Evolutionary conservation across 2,797 vertebrate species (phyloP).

Genomic region (Rhabdomys pumilio): DNA sequence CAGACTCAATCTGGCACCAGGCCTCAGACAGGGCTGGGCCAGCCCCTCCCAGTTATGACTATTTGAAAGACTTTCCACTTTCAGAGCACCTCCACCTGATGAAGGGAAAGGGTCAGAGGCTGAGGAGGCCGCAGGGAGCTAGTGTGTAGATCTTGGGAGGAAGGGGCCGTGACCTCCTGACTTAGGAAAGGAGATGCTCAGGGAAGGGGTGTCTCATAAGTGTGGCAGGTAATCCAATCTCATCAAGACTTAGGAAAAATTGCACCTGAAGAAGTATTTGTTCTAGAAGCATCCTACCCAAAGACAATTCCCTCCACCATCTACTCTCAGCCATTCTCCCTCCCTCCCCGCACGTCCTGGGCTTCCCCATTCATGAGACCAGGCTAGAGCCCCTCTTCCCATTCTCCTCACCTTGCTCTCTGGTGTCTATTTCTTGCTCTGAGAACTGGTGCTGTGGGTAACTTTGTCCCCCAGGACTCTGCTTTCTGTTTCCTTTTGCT

Average conservation of each 20-base stretch:
- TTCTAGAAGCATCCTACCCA: conserved; percentile 11
- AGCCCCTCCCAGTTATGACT: conserved; percentile 75
- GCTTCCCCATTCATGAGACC: not conserved
- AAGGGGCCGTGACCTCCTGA: not conserved
- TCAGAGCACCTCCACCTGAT: conserved; percentile 60
- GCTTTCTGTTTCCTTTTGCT: not conserved
- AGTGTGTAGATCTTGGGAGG: not conserved
- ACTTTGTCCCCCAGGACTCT: not conserved
- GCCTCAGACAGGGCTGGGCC: conserved; percentile 81
- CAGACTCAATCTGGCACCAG: conserved; percentile 75
- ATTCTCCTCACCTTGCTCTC: conserved; percentile 17
- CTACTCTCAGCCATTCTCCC: not conserved
- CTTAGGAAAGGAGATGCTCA: not conserved
- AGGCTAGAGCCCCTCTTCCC: not conserved
- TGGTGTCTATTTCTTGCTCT: not conserved
- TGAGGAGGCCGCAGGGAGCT: not conserved
- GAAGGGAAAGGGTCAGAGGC: conserved; percentile 19
- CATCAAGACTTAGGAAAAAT: not conserved
- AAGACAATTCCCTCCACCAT: not conserved
- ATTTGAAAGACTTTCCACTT: conserved; percentile 67
- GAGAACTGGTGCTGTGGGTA: not conserved
- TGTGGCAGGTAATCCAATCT: not conserved
- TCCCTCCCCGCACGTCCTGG: not conserved
- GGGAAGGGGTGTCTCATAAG: not conserved
- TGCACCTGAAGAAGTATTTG: not conserved